Conservation (phyloP, 2,113 vertebrate genomes). For the Dicaeum eximium region DNA sequence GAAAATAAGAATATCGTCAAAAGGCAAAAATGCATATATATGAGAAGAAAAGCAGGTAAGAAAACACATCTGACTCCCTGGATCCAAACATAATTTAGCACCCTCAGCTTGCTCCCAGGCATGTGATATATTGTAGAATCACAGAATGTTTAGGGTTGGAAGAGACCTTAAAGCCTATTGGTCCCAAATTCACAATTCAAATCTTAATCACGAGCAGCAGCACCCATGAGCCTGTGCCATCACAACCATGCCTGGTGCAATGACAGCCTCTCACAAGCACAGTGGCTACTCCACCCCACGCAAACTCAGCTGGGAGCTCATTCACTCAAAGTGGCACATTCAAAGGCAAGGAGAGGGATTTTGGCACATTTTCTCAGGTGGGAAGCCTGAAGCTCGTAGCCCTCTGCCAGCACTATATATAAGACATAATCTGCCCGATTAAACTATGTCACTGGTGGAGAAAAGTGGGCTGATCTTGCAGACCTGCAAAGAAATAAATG, state of each 20-base stretch:
- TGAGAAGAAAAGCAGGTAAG: not conserved
- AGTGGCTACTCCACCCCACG: conserved; percentile 77
- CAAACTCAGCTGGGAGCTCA: conserved; percentile 72
- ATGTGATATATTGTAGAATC: not conserved
- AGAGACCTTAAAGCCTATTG: not conserved
- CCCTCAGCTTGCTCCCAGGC: not conserved
- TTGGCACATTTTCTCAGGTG: conserved; percentile 66
- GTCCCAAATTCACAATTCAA: conserved; percentile 73
- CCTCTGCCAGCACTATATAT: conserved; percentile 78
- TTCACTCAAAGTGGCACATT: not conserved
- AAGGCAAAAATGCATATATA: not conserved
- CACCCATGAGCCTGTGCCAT: conserved; percentile 75
- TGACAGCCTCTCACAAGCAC: conserved; percentile 76
- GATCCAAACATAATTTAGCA: not conserved
- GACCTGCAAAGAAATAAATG: conserved; percentile 69
- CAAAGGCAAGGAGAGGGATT: conserved; percentile 33
- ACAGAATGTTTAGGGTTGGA: not conserved
- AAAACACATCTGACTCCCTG: not conserved
- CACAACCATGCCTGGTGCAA: conserved; percentile 75
- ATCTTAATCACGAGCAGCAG: conserved; percentile 81
- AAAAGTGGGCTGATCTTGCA: conserved; percentile 81
- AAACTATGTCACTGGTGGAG: conserved; percentile 78
- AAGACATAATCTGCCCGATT: conserved; percentile 82
- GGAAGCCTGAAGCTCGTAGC: conserved; percentile 73
- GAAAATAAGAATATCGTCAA: not conserved